These are phyloP conservation scores for Felis catus DNA, from an alignment of 2,113 vertebrate genomes.

Conservation along the genomic window F.catus_Fca126_mat1.0 CM031418.1:43881501-43882000, in stretches of 20 bases:
- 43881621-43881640: neutral
- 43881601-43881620: neutral
- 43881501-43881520: neutral
- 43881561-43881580: neutral
- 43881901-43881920: slow-evolving; percentile 3
- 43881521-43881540: neutral
- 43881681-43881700: neutral
- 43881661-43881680: neutral
- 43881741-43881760: neutral
- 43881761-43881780: neutral
- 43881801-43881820: neutral
- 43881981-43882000: neutral
- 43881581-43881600: neutral
- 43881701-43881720: neutral
- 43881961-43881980: neutral
- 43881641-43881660: neutral
- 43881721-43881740: neutral
- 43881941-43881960: neutral
- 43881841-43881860: neutral
- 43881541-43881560: neutral
- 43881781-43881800: neutral
- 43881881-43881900: neutral
- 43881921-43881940: neutral
- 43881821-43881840: neutral
- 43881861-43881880: neutral